Conservation (phyloP, 1,140 invertebrate genomes). For the Homalodisca vitripennis region DNA sequence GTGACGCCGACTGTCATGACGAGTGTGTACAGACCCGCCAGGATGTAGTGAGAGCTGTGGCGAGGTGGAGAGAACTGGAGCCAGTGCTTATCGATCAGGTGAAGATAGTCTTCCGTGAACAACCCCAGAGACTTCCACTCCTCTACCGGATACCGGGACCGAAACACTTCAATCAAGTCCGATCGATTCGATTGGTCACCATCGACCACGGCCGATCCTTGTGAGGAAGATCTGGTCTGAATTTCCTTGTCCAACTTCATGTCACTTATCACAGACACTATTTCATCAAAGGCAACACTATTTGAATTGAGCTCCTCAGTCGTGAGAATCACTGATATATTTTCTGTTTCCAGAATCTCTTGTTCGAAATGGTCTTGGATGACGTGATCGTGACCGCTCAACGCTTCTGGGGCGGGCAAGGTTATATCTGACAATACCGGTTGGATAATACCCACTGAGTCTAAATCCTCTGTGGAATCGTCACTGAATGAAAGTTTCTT, state of each 20-base stretch:
- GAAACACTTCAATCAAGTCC: constrained; percentile 42
- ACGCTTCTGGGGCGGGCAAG: neutral
- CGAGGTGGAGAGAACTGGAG: constrained; percentile 59
- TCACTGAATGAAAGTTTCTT: too few species aligned
- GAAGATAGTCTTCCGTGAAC: constrained; percentile 57
- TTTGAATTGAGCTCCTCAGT: neutral
- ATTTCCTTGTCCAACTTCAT: neutral
- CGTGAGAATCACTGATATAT: neutral
- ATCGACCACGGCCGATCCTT: neutral
- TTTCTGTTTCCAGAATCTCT: neutral
- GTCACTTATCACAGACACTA: neutral
- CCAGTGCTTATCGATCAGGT: constrained; percentile 65
- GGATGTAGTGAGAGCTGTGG: constrained; percentile 52
- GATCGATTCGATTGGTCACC: neutral
- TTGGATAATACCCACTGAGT: too few species aligned
- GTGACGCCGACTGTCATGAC: constrained; percentile 59
- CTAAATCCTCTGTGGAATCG: too few species aligned
- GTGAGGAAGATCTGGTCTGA: neutral
- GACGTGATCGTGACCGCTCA: too few species aligned
- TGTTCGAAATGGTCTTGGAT: too few species aligned
- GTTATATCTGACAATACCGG: too few species aligned
- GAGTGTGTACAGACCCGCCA: constrained; percentile 58
- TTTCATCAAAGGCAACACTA: neutral
- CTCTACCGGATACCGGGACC: constrained; percentile 51
- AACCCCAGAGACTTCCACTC: constrained; percentile 52